Base-by-base conservation (phyloP, 2,113 vertebrate species). In the Microtus oregoni region DNA sequence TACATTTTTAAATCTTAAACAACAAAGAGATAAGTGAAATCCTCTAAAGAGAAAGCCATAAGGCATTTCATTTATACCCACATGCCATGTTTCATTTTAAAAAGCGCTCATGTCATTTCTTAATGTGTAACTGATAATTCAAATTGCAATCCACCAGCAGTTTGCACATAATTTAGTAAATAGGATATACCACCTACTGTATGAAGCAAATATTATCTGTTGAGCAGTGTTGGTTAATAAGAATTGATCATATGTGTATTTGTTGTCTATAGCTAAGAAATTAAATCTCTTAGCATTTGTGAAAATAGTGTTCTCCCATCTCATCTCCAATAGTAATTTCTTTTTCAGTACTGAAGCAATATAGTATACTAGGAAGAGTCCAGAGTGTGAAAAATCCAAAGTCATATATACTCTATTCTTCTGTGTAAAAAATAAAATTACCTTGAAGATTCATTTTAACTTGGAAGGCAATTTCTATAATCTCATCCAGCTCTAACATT, bases 201-300 rank as follows among this genome's bases (percentile, higher is more conserved):
- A 28, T 73, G 47, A 94, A 47, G 47, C 12, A 86, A 89, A 92
- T 94, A 55, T 11, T 41, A 67, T 85, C 65, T 94, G 47, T 76
- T 92, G 38, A 94, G 22, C 7, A 86, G 90, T 97, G 44, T 3
- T 92, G 30, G 41, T 63, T 52, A 90, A 81, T 70, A 92, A 67
- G 14, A 17, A 75, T 76, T 68, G 47, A 82, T 7, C 41, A 91
- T 14, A n/a, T 58, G 32, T 19, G 14, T 14, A 65, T 86, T 89
- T 86, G 41, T 92, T 92, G 12, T 82, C 58, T 86, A 52, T 41
- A 97, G 68, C 8, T 68, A 92, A 90, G 9, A 94, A 96, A 90
- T 87, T 75, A 68, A 61, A 75, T 76, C 78, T 93, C 85, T 26
- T 76, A 86, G 26, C 85, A 30, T 81, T 86, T 92, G 1, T 11